These are phyloP conservation scores for Cephus nigrinus DNA, from an alignment of 2,888 invertebrate genomes.

Conservation along the genomic window DNA sequence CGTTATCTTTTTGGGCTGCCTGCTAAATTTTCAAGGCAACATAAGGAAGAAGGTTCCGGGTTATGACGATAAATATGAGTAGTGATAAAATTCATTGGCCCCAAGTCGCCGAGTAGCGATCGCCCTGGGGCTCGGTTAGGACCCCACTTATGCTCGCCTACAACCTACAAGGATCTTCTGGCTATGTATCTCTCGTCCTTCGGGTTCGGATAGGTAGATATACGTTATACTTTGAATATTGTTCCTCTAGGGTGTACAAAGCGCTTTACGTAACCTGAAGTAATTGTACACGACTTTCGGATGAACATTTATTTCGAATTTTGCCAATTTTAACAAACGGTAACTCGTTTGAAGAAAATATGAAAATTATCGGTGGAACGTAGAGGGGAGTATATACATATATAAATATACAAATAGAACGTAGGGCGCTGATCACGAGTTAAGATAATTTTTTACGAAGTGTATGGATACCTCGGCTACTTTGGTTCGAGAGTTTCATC, in stretches of 20 bases:
- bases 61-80: conserved; percentile 40
- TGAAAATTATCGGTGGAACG: no score
- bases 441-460: not conserved
- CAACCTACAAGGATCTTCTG: not conserved
- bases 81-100: conserved; percentile 49
- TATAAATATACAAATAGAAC: no score
- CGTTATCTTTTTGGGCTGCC: conserved; percentile 21
- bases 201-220: not conserved
- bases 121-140: conserved; percentile 4
- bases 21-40: not conserved
- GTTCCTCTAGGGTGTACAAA: not conserved
- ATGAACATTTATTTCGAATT: no score
- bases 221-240: not conserved
- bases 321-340: no score
- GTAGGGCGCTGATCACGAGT: not conserved
- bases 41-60: not conserved
- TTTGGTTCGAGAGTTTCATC: not conserved
- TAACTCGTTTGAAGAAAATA: no score
- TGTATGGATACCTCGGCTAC: not conserved
- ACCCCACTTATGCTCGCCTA: not conserved
- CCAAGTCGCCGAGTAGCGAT: conserved; percentile 18
- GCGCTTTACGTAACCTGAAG: not conserved
- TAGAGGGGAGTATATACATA: no score
- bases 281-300: no score
- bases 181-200: not conserved